A percentile compares a stretch with the other conserved stretches of the same genome.
These are phyloP conservation scores for Sebastes nivosus DNA, from an alignment of 2,797 vertebrate species.

Conservation along the genomic window DNA sequence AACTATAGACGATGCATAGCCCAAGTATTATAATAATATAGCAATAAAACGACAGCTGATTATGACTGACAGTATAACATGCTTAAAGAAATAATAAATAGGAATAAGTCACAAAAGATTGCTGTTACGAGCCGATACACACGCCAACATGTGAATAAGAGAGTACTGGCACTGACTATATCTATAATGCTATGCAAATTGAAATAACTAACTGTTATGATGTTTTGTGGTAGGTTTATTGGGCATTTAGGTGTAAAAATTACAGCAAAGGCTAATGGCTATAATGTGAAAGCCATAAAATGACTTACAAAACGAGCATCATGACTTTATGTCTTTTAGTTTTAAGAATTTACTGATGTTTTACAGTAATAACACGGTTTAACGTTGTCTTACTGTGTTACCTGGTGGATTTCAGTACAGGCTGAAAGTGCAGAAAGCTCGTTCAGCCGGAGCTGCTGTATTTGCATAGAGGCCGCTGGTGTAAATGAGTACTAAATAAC, in stretches of 20 bases:
- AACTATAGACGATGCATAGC: too few species aligned
- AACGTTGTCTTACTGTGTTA: neutral
- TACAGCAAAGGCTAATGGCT: neutral
- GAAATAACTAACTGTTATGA: neutral
- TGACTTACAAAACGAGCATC: neutral
- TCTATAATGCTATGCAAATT: neutral
- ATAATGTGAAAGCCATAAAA: neutral
- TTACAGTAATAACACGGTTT: neutral
- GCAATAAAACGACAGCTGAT: too few species aligned
- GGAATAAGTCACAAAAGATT: too few species aligned
- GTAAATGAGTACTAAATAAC: conserved; percentile 31
- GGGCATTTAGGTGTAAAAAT: neutral
- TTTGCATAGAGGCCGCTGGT: conserved; percentile 34
- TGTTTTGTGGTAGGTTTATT: neutral
- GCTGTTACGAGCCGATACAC: fast-evolving
- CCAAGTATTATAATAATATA: too few species aligned
- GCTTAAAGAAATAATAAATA: too few species aligned
- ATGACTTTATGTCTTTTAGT: neutral
- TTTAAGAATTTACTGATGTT: neutral
- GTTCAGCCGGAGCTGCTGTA: neutral
- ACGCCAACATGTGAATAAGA: too few species aligned
- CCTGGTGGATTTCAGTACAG: neutral
- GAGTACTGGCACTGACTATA: neutral
- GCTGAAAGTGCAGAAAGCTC: neutral
- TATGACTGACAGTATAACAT: too few species aligned